Evolutionary conservation across 2,888 invertebrate genomes (phyloP), one percentile per base, ranked within the genome.

Genomic region (Lepidochitona cinerea): DNA sequence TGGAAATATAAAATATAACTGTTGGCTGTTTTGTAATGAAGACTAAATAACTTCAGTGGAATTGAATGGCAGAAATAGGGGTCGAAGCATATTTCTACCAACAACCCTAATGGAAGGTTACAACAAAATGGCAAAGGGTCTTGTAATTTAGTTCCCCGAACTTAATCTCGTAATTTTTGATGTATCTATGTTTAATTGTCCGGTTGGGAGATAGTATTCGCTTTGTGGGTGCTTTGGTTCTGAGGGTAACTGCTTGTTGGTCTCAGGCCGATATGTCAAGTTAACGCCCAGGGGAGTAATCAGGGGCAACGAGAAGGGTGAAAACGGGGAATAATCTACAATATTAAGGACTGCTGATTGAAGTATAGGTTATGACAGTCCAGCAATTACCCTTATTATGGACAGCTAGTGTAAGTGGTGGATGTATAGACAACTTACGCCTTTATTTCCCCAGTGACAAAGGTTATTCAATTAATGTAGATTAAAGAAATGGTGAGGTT

Each of bases 91-190:
- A 18, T 9, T 9, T 18, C 18, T 29, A 59, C 26, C 59, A 59
- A 32, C 4, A 23, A 23, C 14, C 7, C 59, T 29, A 32, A 59
- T 59, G 59, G 59, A 59, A 59, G 59, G 59, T 59, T 59, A 59
- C 23, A 59, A 59, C 23, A 59, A 41, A 59, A 29, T 59, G 18
- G 29, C 32, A 23, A 49, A 59, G 29, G 59, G 59, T 59, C 59
- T 59, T 12, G 26, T 32, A 59, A 59, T 59, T 59, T 23, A 59
- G 59, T 29, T 23, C 59, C 59, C 4, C 1, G 59, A 59, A 32
- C n/a, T n/a, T n/a, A n/a, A n/a, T n/a, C n/a, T n/a, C n/a, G 59
- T 59, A 59, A 59, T 59, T 59, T 59, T 59, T 59, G 59, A 59
- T 59, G 59, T 32, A 59, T 59, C 32, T 29, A 23, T 32, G 29